Evolutionary conservation across 2,113 vertebrate species (phyloP), one percentile per base, ranked within the genome.

Genomic region (Alectura lathami): DNA sequence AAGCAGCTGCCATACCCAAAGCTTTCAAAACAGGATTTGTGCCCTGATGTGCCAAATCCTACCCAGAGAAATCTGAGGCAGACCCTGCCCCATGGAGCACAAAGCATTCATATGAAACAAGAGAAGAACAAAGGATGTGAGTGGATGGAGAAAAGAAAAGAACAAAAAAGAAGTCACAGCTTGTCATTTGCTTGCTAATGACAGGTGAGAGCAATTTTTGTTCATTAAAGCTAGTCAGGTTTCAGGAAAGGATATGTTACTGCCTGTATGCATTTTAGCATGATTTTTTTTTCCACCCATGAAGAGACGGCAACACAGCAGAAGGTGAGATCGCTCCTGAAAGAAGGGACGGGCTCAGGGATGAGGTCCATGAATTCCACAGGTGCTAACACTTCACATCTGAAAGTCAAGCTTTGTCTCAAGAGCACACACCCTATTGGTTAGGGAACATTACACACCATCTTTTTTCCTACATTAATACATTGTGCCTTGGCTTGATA

Each of bases 221-320:
- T 8, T 11, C 34, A 42, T 42, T 64, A 82, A 70, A 81, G 13
- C 4, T 51, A 77, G 26, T 0, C 0, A 47, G 8, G 23, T 34
- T 83, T 57, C 45, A 74, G 76, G 32, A 79, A 64, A 50, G 3
- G 0, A 36, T 14, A 54, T 54, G 21, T 22, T 24, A 38, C 27
- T 32, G 29, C 50, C 20, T n/a, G 30, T 24, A 36, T 0, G 3
- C 4, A 15, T 83, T 84, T 78, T n/a, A 43, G 22, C 13, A 16
- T 15, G 3, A 4, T 23, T 27, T 42, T 12, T 27, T 53, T 12
- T 21, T 22, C 9, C 16, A n/a, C n/a, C 51, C 47, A 29, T 22
- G 13, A 88, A 45, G 18, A 45, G 70, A 40, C 21, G 24, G 64
- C 51, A 72, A 63, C 54, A 34, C 5, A 7, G 57, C 32, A 92